These are phyloP conservation scores for Sphaerophoria taeniata DNA, from an alignment of 2,888 invertebrate genomes.

Conservation along the genomic window DNA sequence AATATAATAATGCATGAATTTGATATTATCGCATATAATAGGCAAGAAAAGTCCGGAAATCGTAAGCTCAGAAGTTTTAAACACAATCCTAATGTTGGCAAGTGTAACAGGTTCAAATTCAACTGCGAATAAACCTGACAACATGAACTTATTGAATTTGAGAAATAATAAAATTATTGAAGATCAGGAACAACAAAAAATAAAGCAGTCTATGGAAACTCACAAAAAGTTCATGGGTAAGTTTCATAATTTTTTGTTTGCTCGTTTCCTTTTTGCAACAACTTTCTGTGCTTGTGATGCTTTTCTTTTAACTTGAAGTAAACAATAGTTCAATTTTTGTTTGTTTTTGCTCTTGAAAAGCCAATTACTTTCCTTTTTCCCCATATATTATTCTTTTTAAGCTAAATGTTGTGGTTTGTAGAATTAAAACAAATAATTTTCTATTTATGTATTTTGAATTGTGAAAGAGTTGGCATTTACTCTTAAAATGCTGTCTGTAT, in stretches of 20 bases:
- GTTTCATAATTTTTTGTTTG: conserved; percentile 2
- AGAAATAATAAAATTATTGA: conserved; percentile 82
- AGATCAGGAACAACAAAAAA: conserved; percentile 81
- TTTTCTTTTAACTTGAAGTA: not conserved
- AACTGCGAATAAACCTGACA: conserved; percentile 77
- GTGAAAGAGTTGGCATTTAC: too few relatives aligned
- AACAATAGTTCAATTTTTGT: too few relatives aligned
- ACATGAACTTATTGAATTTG: conserved; percentile 79
- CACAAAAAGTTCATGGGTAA: conserved; percentile 80
- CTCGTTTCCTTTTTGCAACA: not conserved
- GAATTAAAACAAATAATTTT: too few relatives aligned
- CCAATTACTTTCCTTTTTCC: too few relatives aligned
- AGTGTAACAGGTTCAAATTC: conserved; percentile 79
- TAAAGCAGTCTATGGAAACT: conserved; percentile 79
- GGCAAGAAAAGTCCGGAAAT: conserved; percentile 78
- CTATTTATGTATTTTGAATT: too few relatives aligned
- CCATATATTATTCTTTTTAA: too few relatives aligned
- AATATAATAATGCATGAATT: not conserved
- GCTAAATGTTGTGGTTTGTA: too few relatives aligned
- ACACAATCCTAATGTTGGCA: conserved; percentile 82
- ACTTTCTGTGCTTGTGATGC: not conserved
- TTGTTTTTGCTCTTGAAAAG: too few relatives aligned
- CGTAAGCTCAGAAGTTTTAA: conserved; percentile 81
- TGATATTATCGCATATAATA: conserved; percentile 54
- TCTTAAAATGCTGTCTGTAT: too few relatives aligned